Percentiles rank a stretch among this genome's conserved stretches.
These are phyloP conservation scores for Geococcyx californianus DNA, from an alignment of 2,113 vertebrate species.

Conservation along the genomic window DNA sequence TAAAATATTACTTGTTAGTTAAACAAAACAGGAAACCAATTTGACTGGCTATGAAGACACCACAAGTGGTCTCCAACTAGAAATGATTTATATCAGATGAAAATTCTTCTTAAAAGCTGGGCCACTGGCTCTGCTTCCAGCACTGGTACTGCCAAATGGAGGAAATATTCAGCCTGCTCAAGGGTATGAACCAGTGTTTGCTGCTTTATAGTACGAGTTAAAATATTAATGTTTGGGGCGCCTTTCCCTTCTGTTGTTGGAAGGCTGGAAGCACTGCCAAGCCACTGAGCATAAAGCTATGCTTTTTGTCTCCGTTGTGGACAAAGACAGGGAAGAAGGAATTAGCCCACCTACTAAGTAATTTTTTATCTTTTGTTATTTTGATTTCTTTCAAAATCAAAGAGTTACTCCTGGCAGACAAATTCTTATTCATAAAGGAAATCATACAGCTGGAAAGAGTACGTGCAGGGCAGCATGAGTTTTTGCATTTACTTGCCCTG, in stretches of 20 bases:
- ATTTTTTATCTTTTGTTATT: constrained; percentile 59
- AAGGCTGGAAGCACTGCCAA: constrained; percentile 11
- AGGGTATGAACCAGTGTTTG: fast-evolving
- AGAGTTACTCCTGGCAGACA: constrained; percentile 36
- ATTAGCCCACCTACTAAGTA: constrained; percentile 59
- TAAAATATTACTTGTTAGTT: not conserved
- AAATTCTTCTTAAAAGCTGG: not conserved
- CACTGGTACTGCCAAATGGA: not conserved
- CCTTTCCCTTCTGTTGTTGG: not conserved
- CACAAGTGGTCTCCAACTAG: constrained; percentile 7
- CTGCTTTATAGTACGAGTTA: not conserved
- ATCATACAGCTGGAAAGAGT: constrained; percentile 47
- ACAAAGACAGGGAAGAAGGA: constrained; percentile 49
- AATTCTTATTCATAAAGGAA: constrained; percentile 20
- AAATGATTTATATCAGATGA: not conserved
- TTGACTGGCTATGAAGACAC: constrained; percentile 26
- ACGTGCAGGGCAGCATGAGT: constrained; percentile 47
- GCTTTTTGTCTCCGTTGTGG: not conserved
- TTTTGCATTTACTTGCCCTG: not conserved
- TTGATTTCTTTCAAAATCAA: constrained; percentile 57
- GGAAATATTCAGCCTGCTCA: not conserved
- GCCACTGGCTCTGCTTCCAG: not conserved
- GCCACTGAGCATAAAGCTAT: not conserved
- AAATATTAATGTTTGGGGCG: not conserved
- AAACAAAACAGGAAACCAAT: constrained; percentile 43